Conservation (phyloP, 2,797 vertebrate genomes). For the Sebastes vulpes region DNA sequence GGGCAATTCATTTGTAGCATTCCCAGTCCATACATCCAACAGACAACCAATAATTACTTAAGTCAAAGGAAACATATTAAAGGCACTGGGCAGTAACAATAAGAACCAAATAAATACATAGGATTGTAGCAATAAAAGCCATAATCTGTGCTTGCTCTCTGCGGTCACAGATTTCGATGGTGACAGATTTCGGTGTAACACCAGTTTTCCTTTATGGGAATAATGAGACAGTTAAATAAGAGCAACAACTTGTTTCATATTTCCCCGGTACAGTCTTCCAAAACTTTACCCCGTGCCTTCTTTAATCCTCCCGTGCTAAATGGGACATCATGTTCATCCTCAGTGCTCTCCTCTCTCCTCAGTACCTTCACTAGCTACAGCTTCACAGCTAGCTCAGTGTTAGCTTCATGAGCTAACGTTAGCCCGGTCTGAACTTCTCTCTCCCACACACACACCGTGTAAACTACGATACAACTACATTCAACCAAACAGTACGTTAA, state of each 20-base stretch:
- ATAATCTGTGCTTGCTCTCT: no score
- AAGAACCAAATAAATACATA: no score
- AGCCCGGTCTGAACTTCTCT: neutral
- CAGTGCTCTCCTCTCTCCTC: neutral
- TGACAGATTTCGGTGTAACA: no score
- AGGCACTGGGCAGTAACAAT: no score
- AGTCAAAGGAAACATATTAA: no score
- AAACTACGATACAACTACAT: neutral
- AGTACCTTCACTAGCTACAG: neutral
- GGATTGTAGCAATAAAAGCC: no score
- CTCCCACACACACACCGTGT: no score
- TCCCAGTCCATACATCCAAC: no score
- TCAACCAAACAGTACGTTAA: neutral
- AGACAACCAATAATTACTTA: no score
- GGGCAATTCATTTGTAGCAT: no score
- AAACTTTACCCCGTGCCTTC: neutral
- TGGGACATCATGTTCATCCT: neutral
- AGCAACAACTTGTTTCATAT: neutral
- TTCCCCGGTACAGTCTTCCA: no score
- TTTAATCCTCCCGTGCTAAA: neutral
- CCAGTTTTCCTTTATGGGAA: neutral
- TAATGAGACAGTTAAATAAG: neutral
- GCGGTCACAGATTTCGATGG: no score
- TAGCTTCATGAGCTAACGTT: conserved; percentile 2
- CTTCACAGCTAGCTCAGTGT: conserved; percentile 20